phyloP scores from a whole-genome alignment of 1,140 invertebrate species.

The Ptiloglossa arizonensis region DNA sequence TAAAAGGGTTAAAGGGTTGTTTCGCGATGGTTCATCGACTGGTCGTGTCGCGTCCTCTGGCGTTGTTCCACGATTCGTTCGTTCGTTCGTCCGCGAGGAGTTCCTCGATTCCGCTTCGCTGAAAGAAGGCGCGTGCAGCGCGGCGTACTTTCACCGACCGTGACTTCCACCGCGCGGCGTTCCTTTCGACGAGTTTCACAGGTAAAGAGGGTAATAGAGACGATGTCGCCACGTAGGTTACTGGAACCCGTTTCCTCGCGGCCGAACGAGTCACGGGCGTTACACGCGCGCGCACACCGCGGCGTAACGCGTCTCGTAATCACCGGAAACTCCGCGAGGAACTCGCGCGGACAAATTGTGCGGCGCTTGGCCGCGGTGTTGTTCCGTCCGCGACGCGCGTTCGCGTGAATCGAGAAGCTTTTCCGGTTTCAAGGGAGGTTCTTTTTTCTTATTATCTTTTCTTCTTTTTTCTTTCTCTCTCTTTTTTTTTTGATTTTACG shows the following conservation, averaged over 20 bases:
- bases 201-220: conserved; percentile 74
- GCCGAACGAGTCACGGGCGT: conserved; percentile 13
- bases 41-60: too few relatives aligned
- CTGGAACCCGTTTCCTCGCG: conserved; percentile 52
- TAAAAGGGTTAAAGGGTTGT: too few relatives aligned
- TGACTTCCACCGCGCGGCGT: conserved; percentile 71
- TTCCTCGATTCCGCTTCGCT: conserved; percentile 38
- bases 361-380: neutral
- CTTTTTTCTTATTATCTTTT: too few relatives aligned
- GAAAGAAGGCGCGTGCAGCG: conserved; percentile 23
- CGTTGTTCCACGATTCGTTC: too few relatives aligned
- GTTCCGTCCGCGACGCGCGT: neutral
- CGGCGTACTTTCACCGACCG: conserved; percentile 77
- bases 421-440: too few relatives aligned
- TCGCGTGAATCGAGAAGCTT: too few relatives aligned
- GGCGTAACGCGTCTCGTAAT: conserved; percentile 41
- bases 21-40: too few relatives aligned
- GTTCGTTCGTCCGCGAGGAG: neutral
- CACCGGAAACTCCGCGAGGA: conserved; percentile 41
- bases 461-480: too few relatives aligned
- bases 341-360: neutral
- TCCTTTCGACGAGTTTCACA: conserved; percentile 71
- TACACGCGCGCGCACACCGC: conserved; percentile 4
- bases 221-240: conserved; percentile 74
- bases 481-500: too few relatives aligned